Evolutionary conservation across 2,113 vertebrate genomes (phyloP).

Genomic region (Nycticryphes semicollaris): DNA sequence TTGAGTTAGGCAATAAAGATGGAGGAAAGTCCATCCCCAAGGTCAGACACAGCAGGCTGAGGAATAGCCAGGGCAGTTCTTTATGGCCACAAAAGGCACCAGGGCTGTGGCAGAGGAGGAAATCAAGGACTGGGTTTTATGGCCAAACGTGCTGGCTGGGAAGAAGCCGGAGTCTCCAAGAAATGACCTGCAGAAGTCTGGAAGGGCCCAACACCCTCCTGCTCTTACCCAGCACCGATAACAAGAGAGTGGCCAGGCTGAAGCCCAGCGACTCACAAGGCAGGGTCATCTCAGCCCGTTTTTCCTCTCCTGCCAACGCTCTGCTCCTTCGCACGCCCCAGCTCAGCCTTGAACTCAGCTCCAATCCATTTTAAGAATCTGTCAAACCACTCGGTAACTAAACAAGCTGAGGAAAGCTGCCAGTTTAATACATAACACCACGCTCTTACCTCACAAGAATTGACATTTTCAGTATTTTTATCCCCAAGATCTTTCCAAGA

Average conservation of each 20-base stretch:
- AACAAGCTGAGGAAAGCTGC: not conserved
- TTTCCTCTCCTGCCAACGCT: not conserved
- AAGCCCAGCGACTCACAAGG: no score
- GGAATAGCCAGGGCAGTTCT: accelerated
- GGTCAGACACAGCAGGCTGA: not conserved
- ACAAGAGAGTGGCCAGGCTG: accelerated
- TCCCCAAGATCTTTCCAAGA: not conserved
- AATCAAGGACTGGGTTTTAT: not conserved
- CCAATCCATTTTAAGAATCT: not conserved
- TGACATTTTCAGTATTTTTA: not conserved
- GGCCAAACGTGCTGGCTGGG: not conserved
- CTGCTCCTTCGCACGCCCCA: not conserved
- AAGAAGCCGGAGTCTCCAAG: not conserved
- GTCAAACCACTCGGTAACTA: not conserved
- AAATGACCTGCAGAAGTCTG: accelerated
- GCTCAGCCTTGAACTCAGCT: not conserved
- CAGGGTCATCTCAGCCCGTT: not conserved
- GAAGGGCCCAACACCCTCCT: not conserved
- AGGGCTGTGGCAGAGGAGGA: not conserved
- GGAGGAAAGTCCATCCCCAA: accelerated
- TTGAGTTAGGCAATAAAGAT: accelerated
- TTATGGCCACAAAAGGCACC: not conserved
- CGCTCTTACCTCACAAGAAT: not conserved
- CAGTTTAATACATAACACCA: not conserved
- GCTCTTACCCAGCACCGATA: accelerated